These are phyloP conservation scores for Phytoseiulus persimilis DNA, from an alignment of 2,888 invertebrate species.

Conservation along the genomic window DNA sequence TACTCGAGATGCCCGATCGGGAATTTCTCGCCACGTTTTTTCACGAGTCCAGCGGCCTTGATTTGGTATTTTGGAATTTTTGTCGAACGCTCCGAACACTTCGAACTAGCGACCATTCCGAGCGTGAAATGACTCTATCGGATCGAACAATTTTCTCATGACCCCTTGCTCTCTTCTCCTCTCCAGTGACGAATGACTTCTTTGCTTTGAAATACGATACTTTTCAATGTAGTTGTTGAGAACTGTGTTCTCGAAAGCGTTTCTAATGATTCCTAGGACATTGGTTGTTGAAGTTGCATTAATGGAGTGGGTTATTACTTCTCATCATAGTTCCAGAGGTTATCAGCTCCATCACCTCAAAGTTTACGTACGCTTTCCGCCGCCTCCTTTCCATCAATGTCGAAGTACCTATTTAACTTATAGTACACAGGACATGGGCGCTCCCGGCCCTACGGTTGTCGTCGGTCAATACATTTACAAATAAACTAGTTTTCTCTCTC, in stretches of 20 bases:
- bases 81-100: neutral
- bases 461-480: neutral
- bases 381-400: neutral
- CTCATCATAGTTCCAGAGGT: neutral
- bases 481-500: slow-evolving; percentile 7
- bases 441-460: neutral
- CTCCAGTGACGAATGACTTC: neutral
- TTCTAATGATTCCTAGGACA: slow-evolving; percentile 5
- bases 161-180: neutral
- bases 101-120: neutral
- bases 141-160: neutral
- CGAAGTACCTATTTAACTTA: slow-evolving; percentile 24
- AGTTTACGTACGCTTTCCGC: neutral
- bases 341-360: neutral
- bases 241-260: neutral
- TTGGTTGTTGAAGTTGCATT: neutral
- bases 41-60: neutral
- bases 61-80: neutral
- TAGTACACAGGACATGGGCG: slow-evolving; percentile 36
- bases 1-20: neutral
- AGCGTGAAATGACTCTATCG: neutral
- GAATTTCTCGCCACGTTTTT: neutral
- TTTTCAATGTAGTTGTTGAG: neutral
- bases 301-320: neutral
- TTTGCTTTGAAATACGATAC: neutral